Base-by-base conservation (phyloP, 2,797 vertebrate genomes). In the Poecile montanus region DNA sequence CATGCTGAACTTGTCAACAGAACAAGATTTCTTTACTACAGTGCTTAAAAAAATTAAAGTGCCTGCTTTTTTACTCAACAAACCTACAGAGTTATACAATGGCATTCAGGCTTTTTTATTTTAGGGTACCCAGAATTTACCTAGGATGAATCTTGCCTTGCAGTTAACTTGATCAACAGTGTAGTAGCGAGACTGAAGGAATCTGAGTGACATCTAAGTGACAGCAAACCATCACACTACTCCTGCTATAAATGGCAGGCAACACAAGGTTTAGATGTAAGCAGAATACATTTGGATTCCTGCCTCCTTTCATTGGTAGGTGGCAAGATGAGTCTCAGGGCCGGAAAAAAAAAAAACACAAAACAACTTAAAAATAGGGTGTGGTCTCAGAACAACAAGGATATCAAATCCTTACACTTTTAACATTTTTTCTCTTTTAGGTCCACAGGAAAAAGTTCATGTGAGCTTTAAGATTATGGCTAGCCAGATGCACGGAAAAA, bases 11-110 rank as follows among this genome's bases (percentile, higher is more conserved):
- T 74, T 96, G 88, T 91, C 95, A 96, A 96, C 88, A 95, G 93
- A 96, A 87, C 89, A 96, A 94, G 96, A 94, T 96, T 96, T 95
- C 95, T 96, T 95, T 97, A 97, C 94, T 95, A 96, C 44, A 84
- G 85, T 48, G 83, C 67, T 89, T 91, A 61, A 94, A 95, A 93
- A 91, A 78, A 51, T 50, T 27, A 9, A 74, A 91, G 53, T 17
- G 57, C 27, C 74, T 90, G 71, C 45, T 93, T 71, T 65, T 70
- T 70, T 56, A 70, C 67, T 91, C 78, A 91, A 50, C 36, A 85
- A 73, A 84, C 70, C 54, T 54, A 73, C 61, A 70, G 32, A 60
- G 53, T 26, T 85, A 60, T 9, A 56, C 29, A 70, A 54, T 21
- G 75, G 42, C 25, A 65, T 44, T 40, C 80, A 60, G 38, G 18